Percentiles rank a stretch among this genome's conserved stretches.
These are phyloP conservation scores for Philotrypesis tridentata DNA, from an alignment of 1,140 invertebrate genomes.

Conservation along the genomic window DNA sequence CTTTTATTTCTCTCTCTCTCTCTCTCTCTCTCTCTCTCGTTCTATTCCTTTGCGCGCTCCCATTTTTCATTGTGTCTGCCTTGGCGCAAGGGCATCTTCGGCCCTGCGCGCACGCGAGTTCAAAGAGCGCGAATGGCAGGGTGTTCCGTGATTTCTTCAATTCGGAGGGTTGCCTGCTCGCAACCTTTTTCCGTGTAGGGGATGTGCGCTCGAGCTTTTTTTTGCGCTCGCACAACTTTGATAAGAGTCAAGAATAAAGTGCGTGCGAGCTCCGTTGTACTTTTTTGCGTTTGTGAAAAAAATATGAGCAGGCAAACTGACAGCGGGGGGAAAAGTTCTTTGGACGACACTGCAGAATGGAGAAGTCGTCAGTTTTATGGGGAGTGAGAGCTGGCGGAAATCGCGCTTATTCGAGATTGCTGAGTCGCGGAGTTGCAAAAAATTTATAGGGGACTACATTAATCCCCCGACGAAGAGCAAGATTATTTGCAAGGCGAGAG, in stretches of 20 bases:
- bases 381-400: slow-evolving; percentile 10
- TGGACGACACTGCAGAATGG: background rate
- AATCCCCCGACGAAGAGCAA: background rate
- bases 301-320: background rate
- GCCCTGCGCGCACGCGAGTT: background rate
- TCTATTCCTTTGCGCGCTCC: background rate
- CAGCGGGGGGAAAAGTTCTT: background rate
- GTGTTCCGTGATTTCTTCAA: slow-evolving; percentile 43
- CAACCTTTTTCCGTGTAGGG: background rate
- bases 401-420: slow-evolving; percentile 34
- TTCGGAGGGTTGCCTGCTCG: slow-evolving; percentile 12
- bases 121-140: background rate
- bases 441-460: background rate
- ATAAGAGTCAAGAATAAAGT: slow-evolving; percentile 40
- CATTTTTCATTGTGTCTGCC: background rate
- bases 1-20: background rate
- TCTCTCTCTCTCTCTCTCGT: background rate
- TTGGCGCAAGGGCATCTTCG: background rate
- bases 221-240: slow-evolving; percentile 3
- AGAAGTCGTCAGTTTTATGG: background rate
- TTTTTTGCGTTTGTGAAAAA: slow-evolving; percentile 32
- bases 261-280: slow-evolving; percentile 14
- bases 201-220: background rate
- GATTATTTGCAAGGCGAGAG: background rate
- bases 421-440: background rate